A percentile compares a stretch with the other conserved stretches of the same genome.
Evolutionary conservation across 2,888 invertebrate species (phyloP).

Genomic region (Bhutanitis thaidina): DNA sequence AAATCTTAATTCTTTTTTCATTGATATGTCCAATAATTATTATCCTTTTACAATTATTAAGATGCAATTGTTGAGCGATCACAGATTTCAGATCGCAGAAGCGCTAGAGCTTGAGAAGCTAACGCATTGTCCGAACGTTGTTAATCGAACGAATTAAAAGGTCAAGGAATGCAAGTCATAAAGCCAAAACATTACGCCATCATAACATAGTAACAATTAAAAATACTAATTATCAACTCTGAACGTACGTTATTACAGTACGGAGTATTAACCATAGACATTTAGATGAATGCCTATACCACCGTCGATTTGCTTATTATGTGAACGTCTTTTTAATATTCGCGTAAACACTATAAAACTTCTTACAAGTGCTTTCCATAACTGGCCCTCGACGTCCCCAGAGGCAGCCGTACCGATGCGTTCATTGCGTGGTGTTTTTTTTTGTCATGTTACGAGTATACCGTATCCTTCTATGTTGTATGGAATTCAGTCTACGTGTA

Average conservation of each 20-base stretch:
- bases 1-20: too few relatives aligned
- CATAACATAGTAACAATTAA: background rate
- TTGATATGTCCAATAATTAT: too few relatives aligned
- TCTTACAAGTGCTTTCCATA: conserved; percentile 13
- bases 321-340: background rate
- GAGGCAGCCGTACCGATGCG: conserved; percentile 2
- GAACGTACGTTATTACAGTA: background rate
- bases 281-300: background rate
- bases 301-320: conserved; percentile 6
- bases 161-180: background rate
- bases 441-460: conserved; percentile 2
- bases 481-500: conserved; percentile 18
- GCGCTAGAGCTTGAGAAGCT: too few relatives aligned
- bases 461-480: conserved; percentile 3
- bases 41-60: too few relatives aligned
- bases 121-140: too few relatives aligned
- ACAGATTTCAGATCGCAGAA: too few relatives aligned
- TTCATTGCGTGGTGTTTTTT: conserved; percentile 3
- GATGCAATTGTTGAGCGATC: too few relatives aligned
- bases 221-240: background rate
- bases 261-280: background rate
- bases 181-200: background rate
- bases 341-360: conserved; percentile 1
- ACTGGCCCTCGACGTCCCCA: background rate
- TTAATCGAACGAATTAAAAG: too few relatives aligned